These are phyloP conservation scores for Trogon surrucura DNA, from an alignment of 2,113 vertebrate species.

Conservation along the genomic window DNA sequence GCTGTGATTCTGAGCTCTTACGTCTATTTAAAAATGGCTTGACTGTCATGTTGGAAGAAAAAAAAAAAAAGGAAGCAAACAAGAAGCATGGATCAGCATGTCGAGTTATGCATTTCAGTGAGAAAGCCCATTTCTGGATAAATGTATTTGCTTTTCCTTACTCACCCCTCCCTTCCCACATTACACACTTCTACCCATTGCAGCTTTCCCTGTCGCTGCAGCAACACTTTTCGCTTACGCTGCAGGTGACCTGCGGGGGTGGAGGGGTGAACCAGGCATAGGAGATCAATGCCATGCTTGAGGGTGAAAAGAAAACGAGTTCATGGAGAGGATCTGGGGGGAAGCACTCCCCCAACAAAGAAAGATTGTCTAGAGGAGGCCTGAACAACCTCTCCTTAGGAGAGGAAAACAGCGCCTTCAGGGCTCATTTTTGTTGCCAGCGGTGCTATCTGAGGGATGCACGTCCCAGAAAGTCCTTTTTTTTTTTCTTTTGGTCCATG, in stretches of 20 bases:
- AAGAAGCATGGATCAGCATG: too few species aligned
- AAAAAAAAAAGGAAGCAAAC: too few species aligned
- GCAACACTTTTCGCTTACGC: neutral
- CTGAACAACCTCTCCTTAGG: neutral
- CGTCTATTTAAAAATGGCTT: neutral
- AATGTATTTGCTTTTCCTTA: neutral
- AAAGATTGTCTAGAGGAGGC: too few species aligned
- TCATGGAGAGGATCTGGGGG: neutral
- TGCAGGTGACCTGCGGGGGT: fast-evolving
- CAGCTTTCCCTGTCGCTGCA: fast-evolving
- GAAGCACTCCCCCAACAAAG: neutral
- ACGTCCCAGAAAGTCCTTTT: fast-evolving
- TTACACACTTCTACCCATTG: fast-evolving
- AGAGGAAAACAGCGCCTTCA: too few species aligned
- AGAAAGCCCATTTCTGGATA: neutral
- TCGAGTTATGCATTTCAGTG: fast-evolving
- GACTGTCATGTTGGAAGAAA: neutral
- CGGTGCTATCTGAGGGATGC: neutral
- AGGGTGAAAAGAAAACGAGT: neutral
- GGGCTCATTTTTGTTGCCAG: neutral
- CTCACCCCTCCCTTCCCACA: neutral
- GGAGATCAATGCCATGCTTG: fast-evolving
- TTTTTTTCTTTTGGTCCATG: too few species aligned
- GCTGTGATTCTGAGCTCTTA: neutral
- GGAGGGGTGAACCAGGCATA: fast-evolving